Conservation (phyloP, 2,113 vertebrate genomes). For the Varanus komodoensis region DNA sequence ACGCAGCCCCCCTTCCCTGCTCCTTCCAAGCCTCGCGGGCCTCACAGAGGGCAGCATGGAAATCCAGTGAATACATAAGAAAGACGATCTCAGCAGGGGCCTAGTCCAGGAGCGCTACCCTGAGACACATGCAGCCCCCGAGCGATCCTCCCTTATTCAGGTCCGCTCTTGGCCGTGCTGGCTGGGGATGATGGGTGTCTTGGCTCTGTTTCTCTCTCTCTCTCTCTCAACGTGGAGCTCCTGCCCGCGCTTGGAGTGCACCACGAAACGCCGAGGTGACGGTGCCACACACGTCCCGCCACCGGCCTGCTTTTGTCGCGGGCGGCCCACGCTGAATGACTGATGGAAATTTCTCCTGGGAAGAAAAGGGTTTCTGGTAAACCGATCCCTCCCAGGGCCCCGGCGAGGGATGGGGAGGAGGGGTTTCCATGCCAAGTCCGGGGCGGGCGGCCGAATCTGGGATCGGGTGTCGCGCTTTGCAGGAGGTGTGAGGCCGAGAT, state of each 20-base stretch:
- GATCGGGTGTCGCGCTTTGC: background rate
- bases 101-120: too few species aligned
- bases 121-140: too few species aligned
- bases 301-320: constrained; percentile 47
- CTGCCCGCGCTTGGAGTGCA: constrained; percentile 20
- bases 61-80: too few species aligned
- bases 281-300: constrained; percentile 37
- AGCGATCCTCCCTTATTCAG: too few species aligned
- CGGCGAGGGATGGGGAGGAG: constrained; percentile 12
- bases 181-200: background rate
- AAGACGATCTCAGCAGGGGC: too few species aligned
- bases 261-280: constrained; percentile 36
- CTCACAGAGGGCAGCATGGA: too few species aligned
- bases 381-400: constrained; percentile 65
- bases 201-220: background rate
- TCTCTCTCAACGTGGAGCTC: background rate
- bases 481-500: background rate
- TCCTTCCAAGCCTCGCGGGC: too few species aligned
- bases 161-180: too few species aligned
- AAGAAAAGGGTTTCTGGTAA: constrained; percentile 67
- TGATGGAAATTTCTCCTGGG: constrained; percentile 62
- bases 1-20: too few species aligned
- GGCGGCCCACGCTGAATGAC: constrained; percentile 59
- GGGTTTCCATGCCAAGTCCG: constrained; percentile 14
- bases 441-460: too few species aligned